phyloP scores from a whole-genome alignment of 2,113 vertebrate genomes.

The Larimichthys crocea region DNA sequence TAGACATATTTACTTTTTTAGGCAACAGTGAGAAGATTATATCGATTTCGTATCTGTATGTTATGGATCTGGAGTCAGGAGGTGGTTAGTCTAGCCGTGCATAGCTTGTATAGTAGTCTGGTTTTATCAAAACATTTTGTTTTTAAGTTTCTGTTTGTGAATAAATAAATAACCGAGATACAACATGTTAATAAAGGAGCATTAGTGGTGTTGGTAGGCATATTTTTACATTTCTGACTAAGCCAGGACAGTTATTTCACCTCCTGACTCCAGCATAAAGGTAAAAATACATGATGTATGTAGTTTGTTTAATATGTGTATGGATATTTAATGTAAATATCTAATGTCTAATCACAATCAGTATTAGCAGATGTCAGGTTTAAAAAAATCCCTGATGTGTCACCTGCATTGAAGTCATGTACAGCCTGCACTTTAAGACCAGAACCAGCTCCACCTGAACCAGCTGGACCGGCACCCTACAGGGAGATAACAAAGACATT shows the following conservation, averaged over 20 bases:
- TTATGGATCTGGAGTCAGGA: not conserved
- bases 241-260: not conserved
- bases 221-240: not conserved
- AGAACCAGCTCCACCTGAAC: slow-evolving; percentile 22
- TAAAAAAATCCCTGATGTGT: not conserved
- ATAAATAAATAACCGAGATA: not conserved
- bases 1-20: not conserved
- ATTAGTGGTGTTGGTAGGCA: not conserved
- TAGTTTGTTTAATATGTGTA: too few relatives aligned
- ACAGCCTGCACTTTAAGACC: slow-evolving; percentile 87
- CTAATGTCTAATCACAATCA: not conserved
- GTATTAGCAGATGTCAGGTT: not conserved
- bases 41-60: too few relatives aligned
- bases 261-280: not conserved
- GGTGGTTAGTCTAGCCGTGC: not conserved
- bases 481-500: slow-evolving; percentile 31
- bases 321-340: too few relatives aligned
- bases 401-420: slow-evolving; percentile 92
- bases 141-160: too few relatives aligned
- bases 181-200: not conserved
- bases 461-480: slow-evolving; percentile 45
- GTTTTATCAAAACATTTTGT: not conserved
- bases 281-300: too few relatives aligned
- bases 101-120: not conserved
- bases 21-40: not conserved